phyloP scores from a whole-genome alignment of 1,140 invertebrate species.

The Ephestia elutella region DNA sequence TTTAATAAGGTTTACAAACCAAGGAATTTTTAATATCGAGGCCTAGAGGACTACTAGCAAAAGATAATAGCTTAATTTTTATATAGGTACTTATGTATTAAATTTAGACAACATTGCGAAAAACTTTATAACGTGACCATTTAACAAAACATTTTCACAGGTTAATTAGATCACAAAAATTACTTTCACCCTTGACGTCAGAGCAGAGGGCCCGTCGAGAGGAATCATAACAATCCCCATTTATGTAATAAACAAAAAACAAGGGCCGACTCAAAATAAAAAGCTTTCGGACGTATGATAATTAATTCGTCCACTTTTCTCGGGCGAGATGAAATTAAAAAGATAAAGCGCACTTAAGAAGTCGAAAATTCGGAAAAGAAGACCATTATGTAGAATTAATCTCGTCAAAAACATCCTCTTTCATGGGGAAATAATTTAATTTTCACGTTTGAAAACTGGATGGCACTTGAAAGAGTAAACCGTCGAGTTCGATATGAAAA shows the following conservation, averaged over 20 bases:
- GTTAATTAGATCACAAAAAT: conserved; percentile 2
- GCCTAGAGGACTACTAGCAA: no score
- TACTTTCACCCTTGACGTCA: not conserved
- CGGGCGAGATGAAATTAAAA: conserved; percentile 18
- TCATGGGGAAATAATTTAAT: conserved; percentile 60
- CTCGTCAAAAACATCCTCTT: conserved; percentile 45
- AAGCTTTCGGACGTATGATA: conserved; percentile 10
- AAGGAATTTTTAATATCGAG: no score
- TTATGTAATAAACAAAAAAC: conserved; percentile 6
- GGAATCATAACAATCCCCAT: not conserved
- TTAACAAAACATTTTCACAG: not conserved
- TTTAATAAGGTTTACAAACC: no score
- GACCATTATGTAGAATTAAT: conserved; percentile 55
- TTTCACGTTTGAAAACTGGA: conserved; percentile 55
- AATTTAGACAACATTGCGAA: no score
- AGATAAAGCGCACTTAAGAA: conserved; percentile 19
- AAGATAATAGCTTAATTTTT: no score
- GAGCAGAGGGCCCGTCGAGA: not conserved
- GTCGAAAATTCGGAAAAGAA: conserved; percentile 19
- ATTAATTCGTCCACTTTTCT: conserved; percentile 17
- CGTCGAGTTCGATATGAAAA: conserved; percentile 59
- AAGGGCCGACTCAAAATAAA: conserved; percentile 11
- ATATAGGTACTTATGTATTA: no score
- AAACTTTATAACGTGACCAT: no score
- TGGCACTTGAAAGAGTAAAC: conserved; percentile 57